Evolutionary conservation across 2,797 vertebrate species (phyloP).

Genomic region (Microctenopoma steveboyesi): DNA sequence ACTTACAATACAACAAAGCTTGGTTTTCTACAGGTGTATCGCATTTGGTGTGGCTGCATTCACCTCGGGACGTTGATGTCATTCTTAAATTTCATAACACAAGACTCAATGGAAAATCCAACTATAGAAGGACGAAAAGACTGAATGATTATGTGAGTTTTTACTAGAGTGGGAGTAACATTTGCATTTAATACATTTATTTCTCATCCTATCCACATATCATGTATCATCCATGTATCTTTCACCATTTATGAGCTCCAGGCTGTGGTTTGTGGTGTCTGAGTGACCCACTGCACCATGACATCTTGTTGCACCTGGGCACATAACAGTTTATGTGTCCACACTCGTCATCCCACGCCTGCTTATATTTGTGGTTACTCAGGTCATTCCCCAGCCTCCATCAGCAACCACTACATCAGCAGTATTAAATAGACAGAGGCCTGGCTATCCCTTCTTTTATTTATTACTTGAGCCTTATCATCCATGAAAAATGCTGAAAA

Average conservation of each 20-base stretch:
- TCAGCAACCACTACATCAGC: conserved; percentile 66
- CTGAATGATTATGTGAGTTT: no score
- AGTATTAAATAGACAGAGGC: conserved; percentile 62
- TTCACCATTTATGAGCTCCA: background rate
- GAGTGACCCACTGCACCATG: conserved; percentile 20
- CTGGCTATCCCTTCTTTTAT: conserved; percentile 55
- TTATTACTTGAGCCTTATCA: conserved; percentile 73
- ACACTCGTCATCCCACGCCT: conserved; percentile 51
- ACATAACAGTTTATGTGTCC: conserved; percentile 63
- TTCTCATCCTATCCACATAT: background rate
- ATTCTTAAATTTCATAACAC: background rate
- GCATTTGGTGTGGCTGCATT: background rate
- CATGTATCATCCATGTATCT: background rate
- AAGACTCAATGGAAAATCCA: background rate
- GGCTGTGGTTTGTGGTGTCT: conserved; percentile 10
- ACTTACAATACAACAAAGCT: background rate
- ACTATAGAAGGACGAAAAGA: background rate
- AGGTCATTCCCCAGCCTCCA: conserved; percentile 54
- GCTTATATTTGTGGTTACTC: conserved; percentile 65
- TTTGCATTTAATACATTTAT: background rate
- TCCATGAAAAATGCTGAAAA: conserved; percentile 81
- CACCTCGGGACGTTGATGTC: background rate
- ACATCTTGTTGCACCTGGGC: conserved; percentile 54
- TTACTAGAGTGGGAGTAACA: no score
- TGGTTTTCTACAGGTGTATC: background rate